Conservation (phyloP, 1,140 invertebrate genomes). For the Meloidogyne exigua region DNA sequence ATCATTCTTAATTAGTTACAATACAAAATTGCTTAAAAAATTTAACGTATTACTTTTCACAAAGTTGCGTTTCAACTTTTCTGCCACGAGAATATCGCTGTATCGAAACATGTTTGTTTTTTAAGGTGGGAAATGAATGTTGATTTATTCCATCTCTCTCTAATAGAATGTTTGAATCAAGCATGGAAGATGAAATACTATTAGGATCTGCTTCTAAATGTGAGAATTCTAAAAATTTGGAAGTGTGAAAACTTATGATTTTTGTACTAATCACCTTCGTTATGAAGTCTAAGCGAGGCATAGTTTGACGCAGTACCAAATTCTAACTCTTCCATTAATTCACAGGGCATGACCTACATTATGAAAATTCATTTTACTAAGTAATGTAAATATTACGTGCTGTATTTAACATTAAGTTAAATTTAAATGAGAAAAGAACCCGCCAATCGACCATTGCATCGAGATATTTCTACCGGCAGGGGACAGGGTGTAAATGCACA, state of each 20-base stretch:
- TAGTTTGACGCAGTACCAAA: slow-evolving; percentile 48
- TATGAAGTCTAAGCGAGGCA: not conserved
- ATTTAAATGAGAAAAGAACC: not conserved
- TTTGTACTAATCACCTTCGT: not conserved
- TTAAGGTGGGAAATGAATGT: not conserved
- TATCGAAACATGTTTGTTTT: not conserved
- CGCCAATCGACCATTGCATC: slow-evolving; percentile 50
- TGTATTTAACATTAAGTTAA: too few species aligned
- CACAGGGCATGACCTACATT: slow-evolving; percentile 49
- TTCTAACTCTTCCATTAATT: slow-evolving; percentile 49
- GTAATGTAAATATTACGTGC: too few species aligned
- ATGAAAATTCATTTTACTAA: too few species aligned
- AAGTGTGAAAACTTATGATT: not conserved
- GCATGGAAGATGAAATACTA: not conserved
- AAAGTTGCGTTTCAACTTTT: slow-evolving; percentile 3
- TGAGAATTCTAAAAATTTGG: not conserved
- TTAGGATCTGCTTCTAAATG: not conserved
- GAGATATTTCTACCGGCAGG: slow-evolving; percentile 18
- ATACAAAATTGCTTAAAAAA: not conserved
- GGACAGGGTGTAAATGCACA: slow-evolving; percentile 35
- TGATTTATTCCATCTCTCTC: not conserved
- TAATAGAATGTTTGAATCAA: slow-evolving; percentile 21
- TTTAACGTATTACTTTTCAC: slow-evolving; percentile 12
- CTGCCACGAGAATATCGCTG: not conserved
- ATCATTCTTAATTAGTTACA: too few species aligned